These are phyloP conservation scores for Adela reaumurella DNA, from an alignment of 2,888 invertebrate species.

Conservation along the genomic window DNA sequence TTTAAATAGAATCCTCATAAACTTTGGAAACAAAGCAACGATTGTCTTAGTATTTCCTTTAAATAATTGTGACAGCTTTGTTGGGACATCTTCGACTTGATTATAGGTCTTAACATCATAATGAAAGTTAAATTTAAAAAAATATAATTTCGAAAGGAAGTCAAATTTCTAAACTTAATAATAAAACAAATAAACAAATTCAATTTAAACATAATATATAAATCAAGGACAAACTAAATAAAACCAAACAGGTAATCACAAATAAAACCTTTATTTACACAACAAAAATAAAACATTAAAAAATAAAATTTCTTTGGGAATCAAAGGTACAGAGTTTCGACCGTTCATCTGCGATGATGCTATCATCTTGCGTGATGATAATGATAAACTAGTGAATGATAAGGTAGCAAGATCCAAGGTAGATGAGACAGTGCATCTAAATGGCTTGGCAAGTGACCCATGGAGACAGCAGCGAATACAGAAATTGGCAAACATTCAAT, in stretches of 20 bases:
- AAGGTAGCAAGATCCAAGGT: neutral
- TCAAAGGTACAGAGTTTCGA: too few relatives aligned
- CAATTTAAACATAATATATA: neutral
- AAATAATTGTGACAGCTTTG: too few relatives aligned
- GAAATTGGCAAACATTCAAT: neutral
- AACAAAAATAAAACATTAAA: neutral
- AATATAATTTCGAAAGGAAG: too few relatives aligned
- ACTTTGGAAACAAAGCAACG: too few relatives aligned
- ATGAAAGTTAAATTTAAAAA: too few relatives aligned
- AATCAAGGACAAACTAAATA: neutral
- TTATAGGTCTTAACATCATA: too few relatives aligned
- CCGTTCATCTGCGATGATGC: neutral
- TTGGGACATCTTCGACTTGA: too few relatives aligned
- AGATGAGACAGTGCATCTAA: neutral
- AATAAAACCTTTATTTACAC: neutral
- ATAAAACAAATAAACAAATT: too few relatives aligned
- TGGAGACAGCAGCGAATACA: neutral
- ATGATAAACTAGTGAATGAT: neutral
- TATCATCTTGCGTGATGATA: neutral
- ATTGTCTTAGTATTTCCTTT: too few relatives aligned
- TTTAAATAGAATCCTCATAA: too few relatives aligned
- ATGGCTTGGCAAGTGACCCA: neutral
- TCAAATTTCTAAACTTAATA: too few relatives aligned
- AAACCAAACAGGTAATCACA: neutral
- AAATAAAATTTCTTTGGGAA: neutral